Evolutionary conservation across 2,888 invertebrate genomes (phyloP).

Genomic region (Parasteatoda lunata): DNA sequence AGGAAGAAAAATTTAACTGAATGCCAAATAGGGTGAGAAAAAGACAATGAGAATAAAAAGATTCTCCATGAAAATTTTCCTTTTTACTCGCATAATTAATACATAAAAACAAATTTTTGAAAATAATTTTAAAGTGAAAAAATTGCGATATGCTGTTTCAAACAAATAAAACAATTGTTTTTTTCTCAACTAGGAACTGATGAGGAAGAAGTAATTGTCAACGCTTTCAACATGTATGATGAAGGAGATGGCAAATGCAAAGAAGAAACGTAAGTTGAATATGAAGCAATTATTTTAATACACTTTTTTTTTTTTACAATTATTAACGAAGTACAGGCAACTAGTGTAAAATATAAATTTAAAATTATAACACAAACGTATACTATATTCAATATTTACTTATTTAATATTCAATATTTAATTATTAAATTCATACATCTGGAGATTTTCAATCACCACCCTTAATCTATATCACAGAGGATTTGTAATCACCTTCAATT

Average conservation of each 20-base stretch:
- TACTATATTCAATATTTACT: neutral
- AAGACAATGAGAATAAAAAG: too few species aligned
- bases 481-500: neutral
- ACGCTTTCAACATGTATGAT: conserved; percentile 94
- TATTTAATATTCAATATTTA: neutral
- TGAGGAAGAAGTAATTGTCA: conserved; percentile 93
- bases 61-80: too few species aligned
- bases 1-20: too few species aligned
- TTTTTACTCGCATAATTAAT: too few species aligned
- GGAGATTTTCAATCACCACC: neutral
- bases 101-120: too few species aligned
- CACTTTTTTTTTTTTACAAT: too few species aligned
- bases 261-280: conserved; percentile 71
- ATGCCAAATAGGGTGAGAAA: too few species aligned
- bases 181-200: conserved; percentile 79
- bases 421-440: neutral
- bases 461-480: neutral
- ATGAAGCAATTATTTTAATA: too few species aligned
- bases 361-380: neutral
- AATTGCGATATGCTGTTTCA: neutral
- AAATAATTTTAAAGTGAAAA: neutral
- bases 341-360: too few species aligned
- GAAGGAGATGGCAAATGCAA: conserved; percentile 77
- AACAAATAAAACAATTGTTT: neutral
- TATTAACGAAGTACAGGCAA: too few species aligned